Evolutionary conservation across 2,888 invertebrate genomes (phyloP).

Genomic region (Dryobotodes eremita): DNA sequence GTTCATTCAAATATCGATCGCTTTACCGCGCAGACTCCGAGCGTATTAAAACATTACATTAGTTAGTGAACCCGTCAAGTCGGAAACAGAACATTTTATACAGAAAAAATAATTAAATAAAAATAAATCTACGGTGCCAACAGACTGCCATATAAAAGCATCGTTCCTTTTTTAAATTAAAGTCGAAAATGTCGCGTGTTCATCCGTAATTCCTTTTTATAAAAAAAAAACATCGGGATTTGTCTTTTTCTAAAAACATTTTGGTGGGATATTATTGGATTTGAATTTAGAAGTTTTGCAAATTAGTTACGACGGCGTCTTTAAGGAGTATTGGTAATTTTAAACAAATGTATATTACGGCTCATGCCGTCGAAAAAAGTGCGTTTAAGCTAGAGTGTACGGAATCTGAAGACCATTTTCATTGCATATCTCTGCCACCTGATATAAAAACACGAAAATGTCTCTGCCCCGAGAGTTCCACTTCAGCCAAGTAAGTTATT

Average conservation of each 20-base stretch:
- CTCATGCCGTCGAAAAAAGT: slow-evolving; percentile 79
- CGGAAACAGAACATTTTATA: slow-evolving; percentile 50
- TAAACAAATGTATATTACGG: slow-evolving; percentile 86
- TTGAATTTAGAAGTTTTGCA: slow-evolving; percentile 62
- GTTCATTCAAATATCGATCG: slow-evolving; percentile 61
- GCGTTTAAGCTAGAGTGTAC: slow-evolving; percentile 81
- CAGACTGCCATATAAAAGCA: slow-evolving; percentile 10
- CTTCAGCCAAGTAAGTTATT: slow-evolving; percentile 89
- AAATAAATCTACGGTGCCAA: slow-evolving; percentile 35
- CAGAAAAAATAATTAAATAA: slow-evolving; percentile 24
- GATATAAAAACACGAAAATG: slow-evolving; percentile 86
- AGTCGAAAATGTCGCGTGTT: slow-evolving; percentile 55
- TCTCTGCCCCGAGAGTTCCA: slow-evolving; percentile 92
- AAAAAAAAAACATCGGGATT: slow-evolving; percentile 36
- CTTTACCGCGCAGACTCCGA: slow-evolving; percentile 60
- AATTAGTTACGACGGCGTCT: slow-evolving; percentile 84
- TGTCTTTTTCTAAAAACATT: slow-evolving; percentile 33
- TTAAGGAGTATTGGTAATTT: slow-evolving; percentile 67
- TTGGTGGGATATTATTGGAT: slow-evolving; percentile 59
- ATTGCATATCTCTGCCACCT: slow-evolving; percentile 81
- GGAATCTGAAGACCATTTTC: slow-evolving; percentile 86
- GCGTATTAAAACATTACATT: slow-evolving; percentile 24
- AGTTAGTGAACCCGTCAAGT: slow-evolving; percentile 25
- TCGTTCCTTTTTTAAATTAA: slow-evolving; percentile 14
- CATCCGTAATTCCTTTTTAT: slow-evolving; percentile 52